Base-by-base conservation (phyloP, 23 tunicate species). In the Ascidia mentula region DNA sequence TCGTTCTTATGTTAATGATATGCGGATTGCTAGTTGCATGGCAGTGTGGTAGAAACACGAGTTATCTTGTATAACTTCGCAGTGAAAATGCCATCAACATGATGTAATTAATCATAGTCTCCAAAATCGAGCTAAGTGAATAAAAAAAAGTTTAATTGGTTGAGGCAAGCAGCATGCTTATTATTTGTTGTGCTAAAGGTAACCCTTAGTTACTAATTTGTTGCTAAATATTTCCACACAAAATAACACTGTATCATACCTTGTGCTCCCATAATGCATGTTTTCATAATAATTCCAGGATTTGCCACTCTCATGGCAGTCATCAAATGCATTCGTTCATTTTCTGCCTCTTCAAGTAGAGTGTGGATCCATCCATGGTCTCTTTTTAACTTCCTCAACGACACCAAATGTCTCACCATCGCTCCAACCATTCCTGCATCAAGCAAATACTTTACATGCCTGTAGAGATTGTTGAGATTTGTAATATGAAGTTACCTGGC, bases 341-440 rank as follows among this genome's bases (percentile, higher is more conserved):
- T 91, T 77, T 91, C 97, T 34, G 97, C 97, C 76, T 91, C 97
- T 77, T 91, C 97, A 40, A 91, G 72, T 42, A 91, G 37, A 6
- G 97, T 91, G 84, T 91, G 97, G 40, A 91, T 91, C 97, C 97
- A 91, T 20, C 97, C 97, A 20, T 91, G 97, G 69, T 91, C 97
- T 53, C 97, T 69, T 72, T 91, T 91, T 45, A 91, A 65, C 18
- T 72, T 82, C 2, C 97, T 76, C 35, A 91, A 45, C 7, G 97
- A 91, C 20, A 81, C 82, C 71, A 91, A 73, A 60, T 91, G 97
- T 32, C 97, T 86, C 13, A 91, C 97, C 97, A 91, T 91, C 6
- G 97, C 97, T 3, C 97, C 97, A 31, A 91, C 97, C 97, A 91
- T 91, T 15, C 97, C 97, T 90, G n/a, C n/a, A n/a, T n/a, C n/a